Conservation (phyloP, 2,797 vertebrate genomes). For the Limosa lapponica region DNA sequence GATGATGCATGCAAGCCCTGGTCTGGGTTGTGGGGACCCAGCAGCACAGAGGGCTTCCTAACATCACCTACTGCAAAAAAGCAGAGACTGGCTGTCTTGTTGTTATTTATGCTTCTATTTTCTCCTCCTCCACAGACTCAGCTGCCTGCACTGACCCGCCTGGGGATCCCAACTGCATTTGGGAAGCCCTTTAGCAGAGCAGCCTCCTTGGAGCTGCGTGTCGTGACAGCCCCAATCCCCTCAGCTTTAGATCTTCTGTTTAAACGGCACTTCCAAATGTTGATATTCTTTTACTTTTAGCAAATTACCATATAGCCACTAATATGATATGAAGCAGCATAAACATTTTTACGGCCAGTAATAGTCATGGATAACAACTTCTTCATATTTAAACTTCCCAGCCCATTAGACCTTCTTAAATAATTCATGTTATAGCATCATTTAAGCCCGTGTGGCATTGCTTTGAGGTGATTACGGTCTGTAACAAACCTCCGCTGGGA, state of each 20-base stretch:
- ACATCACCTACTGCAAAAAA: background rate
- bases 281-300: background rate
- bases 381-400: background rate
- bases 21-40: background rate
- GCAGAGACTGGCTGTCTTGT: too few species aligned
- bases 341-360: background rate
- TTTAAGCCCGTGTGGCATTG: background rate
- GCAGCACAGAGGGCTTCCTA: background rate
- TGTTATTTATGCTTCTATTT: background rate
- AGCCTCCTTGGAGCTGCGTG: background rate
- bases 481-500: background rate
- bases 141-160: background rate
- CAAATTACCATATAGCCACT: background rate
- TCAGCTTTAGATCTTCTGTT: accelerated
- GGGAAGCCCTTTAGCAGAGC: background rate
- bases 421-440: background rate
- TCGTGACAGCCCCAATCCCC: background rate
- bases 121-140: background rate
- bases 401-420: background rate
- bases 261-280: background rate
- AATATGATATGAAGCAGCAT: background rate
- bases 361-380: background rate
- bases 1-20: accelerated
- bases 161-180: background rate
- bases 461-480: background rate